A percentile compares a stretch with the other conserved stretches of the same genome.
phyloP scores from a whole-genome alignment of 2,888 invertebrate species.

The Lycia hirtaria region DNA sequence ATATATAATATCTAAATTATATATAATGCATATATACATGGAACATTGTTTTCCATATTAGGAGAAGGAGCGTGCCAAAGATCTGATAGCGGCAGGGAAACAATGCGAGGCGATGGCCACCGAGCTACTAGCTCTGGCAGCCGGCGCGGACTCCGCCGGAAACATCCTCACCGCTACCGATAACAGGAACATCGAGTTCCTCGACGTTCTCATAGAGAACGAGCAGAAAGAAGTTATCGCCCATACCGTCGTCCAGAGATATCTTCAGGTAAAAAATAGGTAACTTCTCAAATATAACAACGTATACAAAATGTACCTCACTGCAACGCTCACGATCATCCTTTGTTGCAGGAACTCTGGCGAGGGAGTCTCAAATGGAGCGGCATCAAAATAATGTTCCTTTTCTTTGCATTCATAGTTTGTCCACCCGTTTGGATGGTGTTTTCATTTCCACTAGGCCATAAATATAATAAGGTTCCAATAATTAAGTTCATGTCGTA shows the following conservation, averaged over 20 bases:
- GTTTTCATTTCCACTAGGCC: conserved; percentile 97
- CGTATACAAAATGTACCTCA: conserved; percentile 22
- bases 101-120: conserved; percentile 99
- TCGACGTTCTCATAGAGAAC: conserved; percentile 98
- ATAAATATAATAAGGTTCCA: conserved; percentile 98
- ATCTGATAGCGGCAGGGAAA: conserved; percentile 97
- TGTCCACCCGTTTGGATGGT: conserved; percentile 98
- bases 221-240: conserved; percentile 99
- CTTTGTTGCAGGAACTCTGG: conserved; percentile 94
- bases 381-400: conserved; percentile 96
- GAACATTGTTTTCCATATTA: conserved; percentile 57
- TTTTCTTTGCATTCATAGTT: conserved; percentile 96
- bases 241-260: conserved; percentile 98
- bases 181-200: conserved; percentile 95
- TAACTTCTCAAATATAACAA: conserved; percentile 66
- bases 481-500: conserved; percentile 99
- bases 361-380: conserved; percentile 98
- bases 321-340: conserved; percentile 35
- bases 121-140: conserved; percentile 96
- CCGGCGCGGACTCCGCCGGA: conserved; percentile 97
- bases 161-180: conserved; percentile 98
- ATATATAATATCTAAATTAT: too few relatives aligned
- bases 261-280: conserved; percentile 93
- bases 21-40: too few relatives aligned
- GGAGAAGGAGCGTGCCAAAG: conserved; percentile 99